These are phyloP conservation scores for Eumacrocentrus americanus DNA, from an alignment of 2,888 invertebrate species.

Conservation along the genomic window DNA sequence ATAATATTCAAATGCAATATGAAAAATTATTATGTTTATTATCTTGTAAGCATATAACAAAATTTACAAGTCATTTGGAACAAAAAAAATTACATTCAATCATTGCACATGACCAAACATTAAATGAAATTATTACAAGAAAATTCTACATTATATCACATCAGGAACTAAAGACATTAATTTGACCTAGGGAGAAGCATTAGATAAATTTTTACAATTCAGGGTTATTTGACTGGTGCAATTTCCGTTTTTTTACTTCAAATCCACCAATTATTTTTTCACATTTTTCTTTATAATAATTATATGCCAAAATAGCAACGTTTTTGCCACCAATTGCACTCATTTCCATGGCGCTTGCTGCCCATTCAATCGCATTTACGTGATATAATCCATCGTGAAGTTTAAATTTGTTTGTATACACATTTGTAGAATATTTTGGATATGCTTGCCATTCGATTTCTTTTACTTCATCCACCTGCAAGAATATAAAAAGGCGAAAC, in stretches of 20 bases:
- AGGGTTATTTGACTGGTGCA: background rate
- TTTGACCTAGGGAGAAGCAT: background rate
- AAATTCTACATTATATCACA: too few relatives aligned
- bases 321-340: constrained; percentile 68
- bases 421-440: constrained; percentile 62
- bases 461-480: constrained; percentile 48
- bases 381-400: constrained; percentile 66
- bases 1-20: too few relatives aligned
- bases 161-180: too few relatives aligned
- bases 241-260: background rate
- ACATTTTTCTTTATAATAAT: constrained; percentile 48
- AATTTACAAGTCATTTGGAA: too few relatives aligned
- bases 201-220: constrained; percentile 1
- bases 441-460: constrained; percentile 66
- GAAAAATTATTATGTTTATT: too few relatives aligned
- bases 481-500: constrained; percentile 4
- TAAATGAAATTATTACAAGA: too few relatives aligned
- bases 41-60: too few relatives aligned
- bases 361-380: constrained; percentile 70
- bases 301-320: constrained; percentile 65
- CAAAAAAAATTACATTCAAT: too few relatives aligned
- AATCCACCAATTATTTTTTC: background rate
- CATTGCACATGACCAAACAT: background rate
- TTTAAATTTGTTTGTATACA: constrained; percentile 59
- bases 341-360: constrained; percentile 74